phyloP scores from a whole-genome alignment of 2,113 vertebrate species.

The Tympanuchus pallidicinctus region DNA sequence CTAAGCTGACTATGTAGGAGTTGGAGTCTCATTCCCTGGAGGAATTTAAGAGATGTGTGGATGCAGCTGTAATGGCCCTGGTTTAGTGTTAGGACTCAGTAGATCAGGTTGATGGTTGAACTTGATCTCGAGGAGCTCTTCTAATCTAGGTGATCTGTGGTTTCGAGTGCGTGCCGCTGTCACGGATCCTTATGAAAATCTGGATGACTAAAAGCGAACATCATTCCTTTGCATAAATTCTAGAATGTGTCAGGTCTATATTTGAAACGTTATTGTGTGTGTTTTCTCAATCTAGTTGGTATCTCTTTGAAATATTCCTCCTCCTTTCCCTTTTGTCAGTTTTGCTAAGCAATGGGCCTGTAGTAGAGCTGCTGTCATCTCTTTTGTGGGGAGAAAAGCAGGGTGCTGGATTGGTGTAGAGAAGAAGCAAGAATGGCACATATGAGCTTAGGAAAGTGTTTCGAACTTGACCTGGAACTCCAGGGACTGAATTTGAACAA shows the following conservation, averaged over 20 bases:
- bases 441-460: not conserved
- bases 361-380: not conserved
- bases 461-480: not conserved
- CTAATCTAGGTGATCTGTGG: not conserved
- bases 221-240: not conserved
- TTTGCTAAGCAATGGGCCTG: not conserved
- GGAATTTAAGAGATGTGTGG: not conserved
- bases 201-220: not conserved
- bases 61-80: not conserved
- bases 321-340: not conserved
- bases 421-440: accelerated
- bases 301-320: not conserved
- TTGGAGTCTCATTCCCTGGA: not conserved
- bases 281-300: not conserved
- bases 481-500: not conserved
- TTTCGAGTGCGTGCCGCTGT: not conserved
- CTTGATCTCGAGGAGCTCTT: not conserved
- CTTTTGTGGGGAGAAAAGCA: not conserved
- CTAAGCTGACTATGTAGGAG: not conserved
- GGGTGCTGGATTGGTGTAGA: not conserved
- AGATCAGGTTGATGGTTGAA: not conserved
- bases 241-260: not conserved
- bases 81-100: not conserved
- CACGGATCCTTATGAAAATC: not conserved
- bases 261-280: not conserved